Conservation (phyloP, 2,888 invertebrate species). For the Melanargia galathea region DNA sequence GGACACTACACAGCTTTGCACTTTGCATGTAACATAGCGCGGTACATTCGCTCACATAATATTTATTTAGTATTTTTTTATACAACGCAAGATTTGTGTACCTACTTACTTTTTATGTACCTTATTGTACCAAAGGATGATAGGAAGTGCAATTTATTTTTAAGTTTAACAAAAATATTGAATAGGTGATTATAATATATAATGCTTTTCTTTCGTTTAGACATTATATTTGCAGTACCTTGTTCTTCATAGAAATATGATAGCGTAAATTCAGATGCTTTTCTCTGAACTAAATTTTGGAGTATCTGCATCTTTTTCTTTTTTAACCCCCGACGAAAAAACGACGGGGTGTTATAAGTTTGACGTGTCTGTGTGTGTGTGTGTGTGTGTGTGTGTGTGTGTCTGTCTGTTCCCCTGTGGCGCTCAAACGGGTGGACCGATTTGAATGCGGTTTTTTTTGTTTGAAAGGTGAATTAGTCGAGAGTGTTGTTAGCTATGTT, state of each 20-base stretch:
- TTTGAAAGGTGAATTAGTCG: no score
- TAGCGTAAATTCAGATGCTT: no score
- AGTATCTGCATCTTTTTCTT: no score
- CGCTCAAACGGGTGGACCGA: no score
- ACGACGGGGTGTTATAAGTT: no score
- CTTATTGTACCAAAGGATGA: constrained; percentile 39
- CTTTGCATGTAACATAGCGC: constrained; percentile 6
- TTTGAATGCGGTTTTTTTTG: no score
- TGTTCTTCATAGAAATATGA: neutral
- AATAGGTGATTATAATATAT: neutral
- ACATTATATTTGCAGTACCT: neutral
- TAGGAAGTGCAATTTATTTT: constrained; percentile 39
- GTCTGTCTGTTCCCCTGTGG: no score
- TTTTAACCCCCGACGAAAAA: no score
- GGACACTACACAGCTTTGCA: neutral
- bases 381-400: no score
- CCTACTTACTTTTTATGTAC: constrained; percentile 33
- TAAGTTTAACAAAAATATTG: constrained; percentile 14
- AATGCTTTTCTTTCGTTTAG: neutral
- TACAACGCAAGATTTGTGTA: constrained; percentile 23
- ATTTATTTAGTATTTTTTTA: constrained; percentile 24
- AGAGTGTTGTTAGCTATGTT: no score
- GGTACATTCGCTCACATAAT: constrained; percentile 23
- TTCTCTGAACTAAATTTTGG: no score
- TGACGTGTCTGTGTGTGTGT: no score